phyloP scores from a whole-genome alignment of 2,113 vertebrate genomes.

The Rutilus rutilus region DNA sequence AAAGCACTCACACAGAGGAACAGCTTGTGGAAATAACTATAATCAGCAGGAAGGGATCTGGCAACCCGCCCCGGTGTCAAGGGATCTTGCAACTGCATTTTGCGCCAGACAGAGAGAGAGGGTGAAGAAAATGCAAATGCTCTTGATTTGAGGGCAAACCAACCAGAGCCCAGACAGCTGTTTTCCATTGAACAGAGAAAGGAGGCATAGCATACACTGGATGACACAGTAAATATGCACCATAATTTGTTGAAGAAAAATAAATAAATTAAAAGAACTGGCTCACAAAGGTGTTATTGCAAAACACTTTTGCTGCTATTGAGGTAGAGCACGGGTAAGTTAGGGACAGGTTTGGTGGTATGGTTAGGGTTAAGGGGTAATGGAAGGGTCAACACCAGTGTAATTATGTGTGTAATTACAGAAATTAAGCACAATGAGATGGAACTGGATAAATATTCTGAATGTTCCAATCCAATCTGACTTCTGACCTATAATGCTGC shows the following conservation, averaged over 20 bases:
- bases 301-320: too few relatives aligned
- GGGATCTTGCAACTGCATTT: conserved; percentile 45
- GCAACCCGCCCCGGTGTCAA: conserved; percentile 34
- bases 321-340: too few relatives aligned
- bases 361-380: too few relatives aligned
- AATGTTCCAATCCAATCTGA: too few relatives aligned
- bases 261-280: too few relatives aligned
- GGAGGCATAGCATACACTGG: conserved; percentile 28
- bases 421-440: too few relatives aligned
- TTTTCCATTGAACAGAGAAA: conserved; percentile 62
- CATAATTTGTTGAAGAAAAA: not conserved
- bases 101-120: conserved; percentile 42
- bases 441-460: too few relatives aligned
- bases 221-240: conserved; percentile 14
- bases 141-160: conserved; percentile 52
- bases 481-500: too few relatives aligned
- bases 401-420: too few relatives aligned
- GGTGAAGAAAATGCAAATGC: conserved; percentile 61
- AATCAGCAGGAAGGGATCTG: conserved; percentile 66
- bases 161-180: conserved; percentile 68
- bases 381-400: too few relatives aligned
- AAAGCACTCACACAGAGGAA: conserved; percentile 61
- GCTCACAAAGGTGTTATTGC: too few relatives aligned
- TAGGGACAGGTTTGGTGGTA: too few relatives aligned
- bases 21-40: conserved; percentile 76